Evolutionary conservation across 1,140 invertebrate genomes (phyloP), one percentile per base, ranked within the genome.

Genomic region (Babylonia areolata): DNA sequence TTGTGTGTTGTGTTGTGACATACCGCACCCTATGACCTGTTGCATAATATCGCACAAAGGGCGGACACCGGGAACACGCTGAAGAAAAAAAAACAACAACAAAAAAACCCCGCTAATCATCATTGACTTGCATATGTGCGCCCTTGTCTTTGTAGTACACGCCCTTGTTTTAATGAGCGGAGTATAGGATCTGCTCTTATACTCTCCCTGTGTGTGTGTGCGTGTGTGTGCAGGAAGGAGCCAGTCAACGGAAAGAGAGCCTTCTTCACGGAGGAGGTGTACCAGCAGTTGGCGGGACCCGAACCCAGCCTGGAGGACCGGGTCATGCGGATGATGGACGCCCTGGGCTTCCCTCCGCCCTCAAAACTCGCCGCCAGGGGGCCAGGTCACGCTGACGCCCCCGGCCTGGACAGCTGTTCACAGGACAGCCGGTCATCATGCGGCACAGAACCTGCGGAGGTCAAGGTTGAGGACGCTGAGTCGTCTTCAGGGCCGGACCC

Each of bases 241-340:
- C 82, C 82, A 3, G 40, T 84, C 37, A 84, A 84, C 69, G 82
- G 69, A 31, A 73, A 75, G 3, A 46, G 15, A 46, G 69, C 31
- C 28, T 84, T 84, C 39, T 84, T 84, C 82, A 73, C 82, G 20
- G 82, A 84, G 33, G 82, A 84, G 39, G 64, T 84, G 2, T 84
- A 69, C 40, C 28, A 35, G 20, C 82, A 75, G 37, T 20, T 84
- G 11, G 69, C 64, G 17, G 82, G 82, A 35, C 82, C 82, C 0
- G 69, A 73, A 31, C 82, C 82, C n/a, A 73, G 17, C 12, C 39
- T 84, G 40, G 82, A 84, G 39, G 40, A 73, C 23, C 73, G 40
- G 75, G 82, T 58, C 28, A 33, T 20, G 20, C 33, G 75, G 17
- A 39, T 84, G 64, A 15, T 84, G 64, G 82, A 84, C 40, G 82